Base-by-base conservation (phyloP, 2,113 vertebrate genomes). In the Pomatorhinus ruficollis region DNA sequence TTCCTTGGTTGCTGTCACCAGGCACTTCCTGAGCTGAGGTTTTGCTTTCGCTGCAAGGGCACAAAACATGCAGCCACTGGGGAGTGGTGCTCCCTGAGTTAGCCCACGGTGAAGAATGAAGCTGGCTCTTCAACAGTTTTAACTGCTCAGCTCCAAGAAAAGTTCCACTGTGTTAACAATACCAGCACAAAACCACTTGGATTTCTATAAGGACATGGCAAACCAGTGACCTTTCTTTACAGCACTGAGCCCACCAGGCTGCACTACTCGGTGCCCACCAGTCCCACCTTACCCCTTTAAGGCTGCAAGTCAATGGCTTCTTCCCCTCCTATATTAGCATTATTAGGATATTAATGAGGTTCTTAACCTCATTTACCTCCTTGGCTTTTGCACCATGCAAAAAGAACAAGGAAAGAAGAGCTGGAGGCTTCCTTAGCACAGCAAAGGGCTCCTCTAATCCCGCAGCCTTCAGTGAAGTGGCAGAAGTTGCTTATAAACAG, bases 71-170 rank as follows among this genome's bases (percentile, higher is more conserved):
- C 15, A 54, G 39, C 33, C 0, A 1, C 65, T 50, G 31, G 15
- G 22, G 24, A 70, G 45, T 1, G 0, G 57, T 13, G 52, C 23
- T 76, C 44, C 61, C 31, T 64, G 37, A 1, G 0, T 2, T 23
- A 44, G 20, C 50, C 54, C 31, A n/a, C 0, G 0, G 50, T 7
- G 4, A 83, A 69, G 61, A 76, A 44, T 2, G 2, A 56, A 15
- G 33, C 52, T 71, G 63, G 31, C 3, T 83, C 35, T 31, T 47
- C 53, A n/a, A 44, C 10, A 22, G 9, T 74, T 83, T 53, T 35
- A 66, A 59, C 39, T 82, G 52, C 49, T 56, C 21, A 49, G 17
- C 35, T 39, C 30, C 52, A 71, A 40, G 33, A 8, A 84, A 59
- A 75, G 22, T 17, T 57, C 7, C 3, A 50, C 54, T 65, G 15